Evolutionary conservation across 2,113 vertebrate species (phyloP), one percentile per base, ranked within the genome.

Genomic region (Promerops cafer): DNA sequence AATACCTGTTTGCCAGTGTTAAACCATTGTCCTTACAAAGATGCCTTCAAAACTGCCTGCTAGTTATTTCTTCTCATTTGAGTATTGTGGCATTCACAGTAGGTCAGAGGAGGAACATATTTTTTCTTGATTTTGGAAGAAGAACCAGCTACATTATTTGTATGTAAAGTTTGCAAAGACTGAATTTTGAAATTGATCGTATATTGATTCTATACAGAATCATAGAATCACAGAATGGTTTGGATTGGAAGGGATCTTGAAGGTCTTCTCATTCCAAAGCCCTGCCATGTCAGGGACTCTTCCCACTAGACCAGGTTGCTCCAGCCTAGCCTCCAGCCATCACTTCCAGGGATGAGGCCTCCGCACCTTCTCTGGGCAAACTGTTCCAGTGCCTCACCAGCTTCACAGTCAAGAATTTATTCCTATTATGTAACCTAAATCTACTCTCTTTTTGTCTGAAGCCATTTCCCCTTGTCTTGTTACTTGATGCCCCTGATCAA

Each of bases 1-100:
- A 56, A 42, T 44, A 50, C 2, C 3, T 83, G 7, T 47, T n/a
- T 68, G 2, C 9, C 13, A 5, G 8, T 1, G 1, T 26, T 75
- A 65, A 31, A 22, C 17, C 2, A 5, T 33, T 24, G 11, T 44
- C 31, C 53, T 54, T 49, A 3, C 4, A 70, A 6, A 26, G 20
- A 16, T 37, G 26, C 5, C 13, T 86, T 30, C 47, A 57, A 72
- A 77, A 49, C 11, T 45, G 8, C 23, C 6, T 52, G 8, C 10
- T 31, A 27, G 6, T 28, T 78, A 16, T 83, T 79, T 85, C 19
- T 72, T 57, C 13, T 75, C 22, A 15, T 69, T 78, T 59, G 33
- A 63, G 4, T 83, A 23, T 8, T 28, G 4, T 19, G 11, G 17
- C 13, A 47, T 72, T 49, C 53, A 57, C 15, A 18, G n/a, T 12